phyloP scores from a whole-genome alignment of 1,140 invertebrate genomes.

The Drosophila nigromelanica region DNA sequence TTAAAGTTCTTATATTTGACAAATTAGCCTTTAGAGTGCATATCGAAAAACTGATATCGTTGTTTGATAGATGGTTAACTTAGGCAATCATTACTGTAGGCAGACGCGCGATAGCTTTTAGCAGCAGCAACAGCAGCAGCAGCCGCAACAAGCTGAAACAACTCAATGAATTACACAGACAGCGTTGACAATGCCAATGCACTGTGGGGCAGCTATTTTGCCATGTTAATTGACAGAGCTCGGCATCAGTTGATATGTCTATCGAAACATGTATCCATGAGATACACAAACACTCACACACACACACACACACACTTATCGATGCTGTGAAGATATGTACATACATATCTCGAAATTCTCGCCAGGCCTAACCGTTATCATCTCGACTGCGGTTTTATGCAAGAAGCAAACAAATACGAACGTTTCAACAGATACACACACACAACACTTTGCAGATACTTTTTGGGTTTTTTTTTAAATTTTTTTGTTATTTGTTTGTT shows the following conservation, averaged over 20 bases:
- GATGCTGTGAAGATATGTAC: constrained; percentile 10
- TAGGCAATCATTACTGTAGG: constrained; percentile 1
- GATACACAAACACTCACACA: constrained; percentile 38
- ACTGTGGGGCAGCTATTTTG: constrained; percentile 4
- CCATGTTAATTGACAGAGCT: constrained; percentile 52
- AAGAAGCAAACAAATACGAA: constrained; percentile 59
- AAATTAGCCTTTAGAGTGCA: no score
- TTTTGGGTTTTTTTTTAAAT: constrained; percentile 12
- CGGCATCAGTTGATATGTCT: constrained; percentile 58
- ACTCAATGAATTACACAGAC: constrained; percentile 8
- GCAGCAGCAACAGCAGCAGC: constrained; percentile 2
- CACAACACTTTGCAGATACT: constrained; percentile 40
- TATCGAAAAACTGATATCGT: no score
- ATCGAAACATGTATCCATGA: constrained; percentile 47
- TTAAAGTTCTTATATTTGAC: no score
- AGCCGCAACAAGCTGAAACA: constrained; percentile 10
- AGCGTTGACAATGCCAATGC: constrained; percentile 40
- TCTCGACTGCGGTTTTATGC: constrained; percentile 48
- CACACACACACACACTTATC: constrained; percentile 6
- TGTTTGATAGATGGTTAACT: background rate
- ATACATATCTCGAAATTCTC: constrained; percentile 28
- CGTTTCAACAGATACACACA: constrained; percentile 16
- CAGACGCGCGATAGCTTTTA: background rate
- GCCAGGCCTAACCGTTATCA: constrained; percentile 46
- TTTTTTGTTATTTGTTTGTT: constrained; percentile 14